A percentile compares a stretch with the other conserved stretches of the same genome.
These are phyloP conservation scores for Scolopax rusticola DNA, from an alignment of 2,797 vertebrate species.

Conservation along the genomic window DNA sequence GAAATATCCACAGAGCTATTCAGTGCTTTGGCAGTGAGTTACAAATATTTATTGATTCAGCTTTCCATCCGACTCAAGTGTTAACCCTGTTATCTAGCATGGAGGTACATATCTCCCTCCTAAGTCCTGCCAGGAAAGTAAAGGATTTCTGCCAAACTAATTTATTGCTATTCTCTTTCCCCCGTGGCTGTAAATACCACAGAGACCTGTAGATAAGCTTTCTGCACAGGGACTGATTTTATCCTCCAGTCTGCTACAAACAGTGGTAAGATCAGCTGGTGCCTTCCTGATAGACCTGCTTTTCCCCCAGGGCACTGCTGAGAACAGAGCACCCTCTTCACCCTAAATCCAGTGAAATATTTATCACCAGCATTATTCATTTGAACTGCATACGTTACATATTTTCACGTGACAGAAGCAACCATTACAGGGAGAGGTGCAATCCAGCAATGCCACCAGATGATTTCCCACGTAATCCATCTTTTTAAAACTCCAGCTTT, in stretches of 20 bases:
- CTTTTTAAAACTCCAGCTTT: neutral
- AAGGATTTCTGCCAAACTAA: slow-evolving; percentile 8
- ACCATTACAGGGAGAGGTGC: neutral
- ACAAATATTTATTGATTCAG: slow-evolving; percentile 23
- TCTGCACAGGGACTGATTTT: neutral
- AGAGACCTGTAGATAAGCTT: neutral
- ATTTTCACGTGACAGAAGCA: neutral
- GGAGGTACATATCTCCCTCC: neutral
- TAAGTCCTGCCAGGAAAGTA: neutral
- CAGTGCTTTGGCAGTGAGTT: neutral
- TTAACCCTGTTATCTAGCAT: neutral
- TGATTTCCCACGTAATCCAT: neutral
- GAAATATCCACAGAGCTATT: neutral
- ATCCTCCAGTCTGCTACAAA: neutral
- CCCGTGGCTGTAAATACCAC: neutral
- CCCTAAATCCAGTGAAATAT: neutral
- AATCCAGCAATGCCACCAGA: neutral
- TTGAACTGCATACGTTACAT: neutral
- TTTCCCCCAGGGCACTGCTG: neutral
- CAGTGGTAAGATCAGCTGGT: fast-evolving
- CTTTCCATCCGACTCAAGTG: neutral
- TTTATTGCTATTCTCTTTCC: neutral
- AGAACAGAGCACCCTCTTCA: neutral
- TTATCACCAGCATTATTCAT: neutral
- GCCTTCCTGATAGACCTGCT: neutral